phyloP scores from a whole-genome alignment of 30 jellyfish, hydroid and myxozoan species.

The Aurelia sp. region DNA sequence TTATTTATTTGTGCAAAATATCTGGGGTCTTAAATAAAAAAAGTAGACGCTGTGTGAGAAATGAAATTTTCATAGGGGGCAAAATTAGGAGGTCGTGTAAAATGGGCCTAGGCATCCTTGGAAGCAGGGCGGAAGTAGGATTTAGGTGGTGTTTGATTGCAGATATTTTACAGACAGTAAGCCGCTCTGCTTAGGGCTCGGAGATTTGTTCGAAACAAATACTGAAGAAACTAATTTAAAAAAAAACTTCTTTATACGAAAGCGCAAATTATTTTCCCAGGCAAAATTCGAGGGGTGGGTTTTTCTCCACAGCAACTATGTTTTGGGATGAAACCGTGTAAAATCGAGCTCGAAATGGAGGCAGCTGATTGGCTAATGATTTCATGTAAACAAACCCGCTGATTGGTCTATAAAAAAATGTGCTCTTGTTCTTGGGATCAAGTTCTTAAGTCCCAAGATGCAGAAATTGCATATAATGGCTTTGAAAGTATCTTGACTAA shows the following conservation, averaged over 20 bases:
- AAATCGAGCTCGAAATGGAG: slow-evolving; percentile 6
- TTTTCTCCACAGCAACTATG: slow-evolving; percentile 25
- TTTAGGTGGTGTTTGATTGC: slow-evolving; percentile 4
- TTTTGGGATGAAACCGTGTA: slow-evolving; percentile 1
- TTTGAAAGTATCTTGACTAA: no score
- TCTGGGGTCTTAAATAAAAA: no score
- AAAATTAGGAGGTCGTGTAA: not conserved
- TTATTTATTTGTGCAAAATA: no score
- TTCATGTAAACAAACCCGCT: not conserved
- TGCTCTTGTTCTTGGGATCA: no score
- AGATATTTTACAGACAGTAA: not conserved
- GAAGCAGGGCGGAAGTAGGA: slow-evolving; percentile 1
- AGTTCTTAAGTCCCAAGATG: no score
- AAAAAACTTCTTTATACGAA: not conserved
- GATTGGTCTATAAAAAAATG: not conserved
- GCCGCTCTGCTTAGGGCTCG: not conserved
- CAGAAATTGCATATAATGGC: no score
- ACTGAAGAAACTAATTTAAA: no score
- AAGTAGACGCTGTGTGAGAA: not conserved
- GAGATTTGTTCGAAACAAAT: no score
- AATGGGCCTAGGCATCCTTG: not conserved
- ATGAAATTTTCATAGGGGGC: not conserved
- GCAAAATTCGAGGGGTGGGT: not conserved
- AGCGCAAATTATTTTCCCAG: not conserved
- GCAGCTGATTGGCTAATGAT: slow-evolving; percentile 13